phyloP scores from a whole-genome alignment of 1,140 invertebrate genomes.

The Trachymyrmex cornetzi region DNA sequence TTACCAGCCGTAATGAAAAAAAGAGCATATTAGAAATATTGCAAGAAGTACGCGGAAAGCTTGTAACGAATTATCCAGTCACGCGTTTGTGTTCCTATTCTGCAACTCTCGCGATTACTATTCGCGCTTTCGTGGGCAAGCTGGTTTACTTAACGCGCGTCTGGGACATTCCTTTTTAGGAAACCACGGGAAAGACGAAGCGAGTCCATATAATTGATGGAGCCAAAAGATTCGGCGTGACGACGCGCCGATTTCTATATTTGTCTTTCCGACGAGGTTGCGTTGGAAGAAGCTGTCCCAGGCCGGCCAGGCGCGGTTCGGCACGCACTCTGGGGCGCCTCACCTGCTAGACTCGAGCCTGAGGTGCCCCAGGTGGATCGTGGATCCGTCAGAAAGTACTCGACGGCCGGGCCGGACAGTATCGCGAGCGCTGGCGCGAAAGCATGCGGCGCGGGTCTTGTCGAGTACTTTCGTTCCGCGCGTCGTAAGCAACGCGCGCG shows the following conservation, averaged over 20 bases:
- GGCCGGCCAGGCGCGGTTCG: background rate
- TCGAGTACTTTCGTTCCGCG: slow-evolving; percentile 58
- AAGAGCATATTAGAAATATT: no score
- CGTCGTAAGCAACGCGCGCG: background rate
- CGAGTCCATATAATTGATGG: background rate
- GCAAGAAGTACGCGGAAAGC: background rate
- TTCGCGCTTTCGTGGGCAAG: background rate
- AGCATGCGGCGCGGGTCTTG: slow-evolving; percentile 70
- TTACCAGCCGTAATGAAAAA: background rate
- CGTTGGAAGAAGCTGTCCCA: background rate
- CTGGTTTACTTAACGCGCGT: background rate
- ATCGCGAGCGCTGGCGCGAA: slow-evolving; percentile 71
- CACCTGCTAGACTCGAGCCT: slow-evolving; percentile 54
- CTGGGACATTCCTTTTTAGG: background rate
- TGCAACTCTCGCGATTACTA: background rate
- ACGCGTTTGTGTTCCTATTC: background rate
- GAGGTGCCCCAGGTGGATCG: slow-evolving; percentile 63
- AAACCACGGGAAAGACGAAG: background rate
- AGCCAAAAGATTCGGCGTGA: background rate
- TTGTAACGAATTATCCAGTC: background rate
- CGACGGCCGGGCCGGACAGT: slow-evolving; percentile 69
- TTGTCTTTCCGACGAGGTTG: background rate
- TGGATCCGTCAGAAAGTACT: slow-evolving; percentile 74
- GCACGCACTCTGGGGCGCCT: slow-evolving; percentile 25
- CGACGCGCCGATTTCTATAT: background rate